Percentiles rank a stretch among this genome's conserved stretches.
Evolutionary conservation across 2,113 vertebrate species (phyloP).

Genomic region (Bos javanicus): DNA sequence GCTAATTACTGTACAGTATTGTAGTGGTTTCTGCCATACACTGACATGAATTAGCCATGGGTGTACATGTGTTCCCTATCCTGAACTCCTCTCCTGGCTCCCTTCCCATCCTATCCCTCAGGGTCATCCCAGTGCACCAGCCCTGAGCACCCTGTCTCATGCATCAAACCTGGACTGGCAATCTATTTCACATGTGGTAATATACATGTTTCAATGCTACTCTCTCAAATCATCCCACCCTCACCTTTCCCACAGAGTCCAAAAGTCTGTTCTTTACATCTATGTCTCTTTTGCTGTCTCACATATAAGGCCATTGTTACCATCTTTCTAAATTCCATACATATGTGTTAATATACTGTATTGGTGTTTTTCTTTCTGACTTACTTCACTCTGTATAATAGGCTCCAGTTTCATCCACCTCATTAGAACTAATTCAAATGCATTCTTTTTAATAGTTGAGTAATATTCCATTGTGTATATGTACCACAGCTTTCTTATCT

Average conservation of each 20-base stretch:
- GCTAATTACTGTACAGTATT: background rate
- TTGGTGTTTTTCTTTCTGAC: background rate
- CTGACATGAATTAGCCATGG: background rate
- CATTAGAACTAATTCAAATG: background rate
- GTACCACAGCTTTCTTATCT: background rate
- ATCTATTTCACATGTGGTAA: background rate
- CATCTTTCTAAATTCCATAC: background rate
- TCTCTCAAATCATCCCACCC: background rate
- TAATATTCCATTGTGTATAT: background rate
- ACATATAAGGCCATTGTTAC: background rate
- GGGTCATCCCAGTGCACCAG: background rate
- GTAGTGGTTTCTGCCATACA: background rate
- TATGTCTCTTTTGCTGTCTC: background rate
- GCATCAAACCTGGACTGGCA: background rate
- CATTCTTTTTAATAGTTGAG: background rate
- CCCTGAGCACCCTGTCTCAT: background rate
- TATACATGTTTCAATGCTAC: background rate
- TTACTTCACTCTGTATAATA: background rate
- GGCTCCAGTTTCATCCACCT: background rate
- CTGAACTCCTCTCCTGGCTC: background rate
- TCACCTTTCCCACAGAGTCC: background rate
- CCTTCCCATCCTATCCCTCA: background rate
- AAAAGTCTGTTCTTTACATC: background rate
- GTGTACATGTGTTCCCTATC: background rate
- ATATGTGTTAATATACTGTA: accelerated